Conservation (phyloP, 2,113 vertebrate genomes). For the Malurus elegans region DNA sequence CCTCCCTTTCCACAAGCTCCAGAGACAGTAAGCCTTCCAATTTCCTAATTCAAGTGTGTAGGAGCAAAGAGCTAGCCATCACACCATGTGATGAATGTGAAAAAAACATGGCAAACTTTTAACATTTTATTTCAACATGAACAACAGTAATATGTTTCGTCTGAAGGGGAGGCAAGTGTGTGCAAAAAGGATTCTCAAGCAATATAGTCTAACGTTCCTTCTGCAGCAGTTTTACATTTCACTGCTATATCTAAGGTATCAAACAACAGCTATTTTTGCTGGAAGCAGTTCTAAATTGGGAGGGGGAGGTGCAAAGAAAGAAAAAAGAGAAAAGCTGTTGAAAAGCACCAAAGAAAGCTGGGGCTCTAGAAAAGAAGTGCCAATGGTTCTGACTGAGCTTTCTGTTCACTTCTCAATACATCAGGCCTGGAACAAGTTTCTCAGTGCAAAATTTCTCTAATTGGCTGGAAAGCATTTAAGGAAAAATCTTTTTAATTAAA, state of each 20-base stretch:
- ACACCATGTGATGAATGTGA: neutral
- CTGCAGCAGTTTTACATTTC: neutral
- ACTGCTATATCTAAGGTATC: neutral
- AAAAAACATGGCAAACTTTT: neutral
- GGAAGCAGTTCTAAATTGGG: neutral
- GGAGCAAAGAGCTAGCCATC: neutral
- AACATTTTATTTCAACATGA: neutral
- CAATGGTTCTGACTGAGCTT: constrained; percentile 44
- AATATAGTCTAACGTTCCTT: neutral
- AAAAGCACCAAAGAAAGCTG: constrained; percentile 32
- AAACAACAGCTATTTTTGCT: constrained; percentile 19
- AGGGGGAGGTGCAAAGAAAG: neutral
- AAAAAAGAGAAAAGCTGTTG: neutral
- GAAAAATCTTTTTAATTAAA: constrained; percentile 67
- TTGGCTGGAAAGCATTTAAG: constrained; percentile 65
- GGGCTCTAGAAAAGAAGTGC: constrained; percentile 29
- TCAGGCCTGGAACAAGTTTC: constrained; percentile 53
- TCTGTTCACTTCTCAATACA: constrained; percentile 43
- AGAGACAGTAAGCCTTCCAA: neutral
- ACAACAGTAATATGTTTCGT: neutral
- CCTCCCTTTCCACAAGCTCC: neutral
- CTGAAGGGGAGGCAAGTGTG: neutral
- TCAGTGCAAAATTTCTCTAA: constrained; percentile 55
- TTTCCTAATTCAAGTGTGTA: neutral
- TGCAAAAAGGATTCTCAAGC: neutral